phyloP scores from a whole-genome alignment of 2,797 vertebrate species.

The Enteromius afrohamiltoni region DNA sequence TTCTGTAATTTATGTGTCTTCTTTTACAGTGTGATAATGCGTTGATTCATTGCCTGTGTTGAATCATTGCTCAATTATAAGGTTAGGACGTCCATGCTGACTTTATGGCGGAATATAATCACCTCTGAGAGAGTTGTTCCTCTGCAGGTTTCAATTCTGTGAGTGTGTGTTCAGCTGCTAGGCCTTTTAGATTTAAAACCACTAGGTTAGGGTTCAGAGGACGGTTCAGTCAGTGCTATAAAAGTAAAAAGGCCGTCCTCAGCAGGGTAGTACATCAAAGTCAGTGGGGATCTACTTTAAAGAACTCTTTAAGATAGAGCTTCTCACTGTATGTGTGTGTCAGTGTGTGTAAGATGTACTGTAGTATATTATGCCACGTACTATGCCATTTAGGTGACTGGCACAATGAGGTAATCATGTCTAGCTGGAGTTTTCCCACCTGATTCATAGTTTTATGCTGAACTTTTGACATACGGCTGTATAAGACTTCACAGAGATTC shows the following conservation, averaged over 20 bases:
- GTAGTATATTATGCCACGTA: not conserved
- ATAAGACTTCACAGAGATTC: slow-evolving; percentile 1
- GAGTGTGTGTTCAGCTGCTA: not conserved
- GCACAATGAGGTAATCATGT: not conserved
- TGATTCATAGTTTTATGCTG: slow-evolving; percentile 5
- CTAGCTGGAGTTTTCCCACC: not conserved
- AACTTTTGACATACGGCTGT: not conserved
- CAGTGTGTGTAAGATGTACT: not conserved
- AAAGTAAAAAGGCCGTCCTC: slow-evolving; percentile 5
- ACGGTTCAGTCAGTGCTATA: slow-evolving; percentile 5
- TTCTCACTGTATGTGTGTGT: not conserved
- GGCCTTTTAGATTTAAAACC: slow-evolving; percentile 29
- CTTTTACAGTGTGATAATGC: slow-evolving; percentile 6
- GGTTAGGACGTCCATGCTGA: not conserved
- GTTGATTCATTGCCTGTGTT: slow-evolving; percentile 23
- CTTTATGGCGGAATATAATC: not conserved
- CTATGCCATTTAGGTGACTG: not conserved
- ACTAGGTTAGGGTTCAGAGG: slow-evolving; percentile 1
- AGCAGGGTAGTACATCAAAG: slow-evolving; percentile 23
- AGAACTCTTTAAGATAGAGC: not conserved
- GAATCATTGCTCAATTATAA: slow-evolving; percentile 20
- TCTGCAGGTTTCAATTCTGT: not conserved
- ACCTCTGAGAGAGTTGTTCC: not conserved
- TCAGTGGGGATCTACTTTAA: not conserved
- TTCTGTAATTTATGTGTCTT: slow-evolving; percentile 22